Evolutionary conservation across 2,888 invertebrate genomes (phyloP), one percentile per base, ranked within the genome.

Genomic region (Antheraea assamensis): DNA sequence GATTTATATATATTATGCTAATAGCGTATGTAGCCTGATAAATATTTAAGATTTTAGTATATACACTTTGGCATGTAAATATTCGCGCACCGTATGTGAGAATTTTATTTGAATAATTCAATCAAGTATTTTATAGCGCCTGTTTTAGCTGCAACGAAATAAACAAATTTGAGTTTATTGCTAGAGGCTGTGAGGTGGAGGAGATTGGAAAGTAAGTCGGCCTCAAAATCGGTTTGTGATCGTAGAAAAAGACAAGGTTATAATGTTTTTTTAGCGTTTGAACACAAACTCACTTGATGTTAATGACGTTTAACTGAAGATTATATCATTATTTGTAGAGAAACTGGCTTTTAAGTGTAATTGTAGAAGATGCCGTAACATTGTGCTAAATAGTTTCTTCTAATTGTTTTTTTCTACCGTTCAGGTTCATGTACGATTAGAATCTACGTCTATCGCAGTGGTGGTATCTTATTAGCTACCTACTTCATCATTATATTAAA

Each of bases 1-100:
- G 61, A 30, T 64, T 64, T 64, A 64, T 64, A 30, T 64, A 64
- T 64, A 64, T 64, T 17, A 64, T 64, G 27, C 61, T 64, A 64
- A 64, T 64, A 64, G 2, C 30, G 61, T 30, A 30, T 24, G 58
- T n/a, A 5, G n/a, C 10, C 21, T 58, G 58, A 10, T 58, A 58
- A 58, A 58, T 58, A 58, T 58, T 58, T 64, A 30, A 64, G 17
- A 30, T 15, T 64, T 30, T 64, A 64, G 17, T 5, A 17, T 5
- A 17, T 21, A 30, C 17, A 64, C 17, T 30, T 64, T 64, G 61
- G 2, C 27, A 27, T 27, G 61, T 61, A 61, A 61, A 27, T 61
- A 61, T 17, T 64, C 61, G 30, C 27, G 13, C 61, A 64, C 17
- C 30, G 61, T 64, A 5, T 30, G 5, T 30, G 61, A 30, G 61